Evolutionary conservation across 35 echinoderm and acorn worm species (phyloP).

Genomic region (Ptychodera flava): DNA sequence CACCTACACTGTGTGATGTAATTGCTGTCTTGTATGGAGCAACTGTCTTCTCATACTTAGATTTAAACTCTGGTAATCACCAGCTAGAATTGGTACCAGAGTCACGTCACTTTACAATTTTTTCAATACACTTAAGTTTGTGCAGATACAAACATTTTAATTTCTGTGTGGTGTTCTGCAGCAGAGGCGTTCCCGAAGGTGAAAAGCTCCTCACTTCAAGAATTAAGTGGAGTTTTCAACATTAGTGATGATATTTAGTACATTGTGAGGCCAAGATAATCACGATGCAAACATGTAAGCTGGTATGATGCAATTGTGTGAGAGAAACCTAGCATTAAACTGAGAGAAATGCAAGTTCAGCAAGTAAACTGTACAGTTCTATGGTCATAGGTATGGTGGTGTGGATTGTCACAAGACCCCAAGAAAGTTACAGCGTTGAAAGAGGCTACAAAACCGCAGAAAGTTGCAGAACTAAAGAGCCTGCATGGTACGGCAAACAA

Average conservation of each 20-base stretch:
- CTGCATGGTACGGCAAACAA: too few species aligned
- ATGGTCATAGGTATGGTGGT: too few species aligned
- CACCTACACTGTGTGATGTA: neutral
- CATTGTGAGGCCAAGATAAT: too few species aligned
- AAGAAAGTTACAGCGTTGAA: too few species aligned
- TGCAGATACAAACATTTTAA: constrained; percentile 13
- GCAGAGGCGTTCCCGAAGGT: neutral
- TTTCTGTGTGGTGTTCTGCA: constrained; percentile 4
- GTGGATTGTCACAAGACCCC: too few species aligned
- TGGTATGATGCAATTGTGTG: constrained; percentile 9
- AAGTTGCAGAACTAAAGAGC: too few species aligned
- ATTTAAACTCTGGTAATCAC: constrained; percentile 8
- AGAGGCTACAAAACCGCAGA: too few species aligned
- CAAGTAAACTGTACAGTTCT: too few species aligned
- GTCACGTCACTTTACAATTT: neutral
- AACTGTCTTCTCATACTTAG: neutral
- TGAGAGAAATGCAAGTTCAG: too few species aligned
- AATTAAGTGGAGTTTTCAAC: constrained; percentile 27
- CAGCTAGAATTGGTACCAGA: constrained; percentile 10
- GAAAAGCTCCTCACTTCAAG: constrained; percentile 14
- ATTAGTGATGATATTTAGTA: constrained; percentile 69
- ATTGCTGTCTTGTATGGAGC: neutral
- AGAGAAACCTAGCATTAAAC: constrained; percentile 16
- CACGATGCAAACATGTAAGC: neutral
- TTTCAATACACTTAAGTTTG: constrained; percentile 3